These are phyloP conservation scores for Galeopterus variegatus DNA, from an alignment of 2,113 vertebrate genomes.

Conservation along the genomic window DNA sequence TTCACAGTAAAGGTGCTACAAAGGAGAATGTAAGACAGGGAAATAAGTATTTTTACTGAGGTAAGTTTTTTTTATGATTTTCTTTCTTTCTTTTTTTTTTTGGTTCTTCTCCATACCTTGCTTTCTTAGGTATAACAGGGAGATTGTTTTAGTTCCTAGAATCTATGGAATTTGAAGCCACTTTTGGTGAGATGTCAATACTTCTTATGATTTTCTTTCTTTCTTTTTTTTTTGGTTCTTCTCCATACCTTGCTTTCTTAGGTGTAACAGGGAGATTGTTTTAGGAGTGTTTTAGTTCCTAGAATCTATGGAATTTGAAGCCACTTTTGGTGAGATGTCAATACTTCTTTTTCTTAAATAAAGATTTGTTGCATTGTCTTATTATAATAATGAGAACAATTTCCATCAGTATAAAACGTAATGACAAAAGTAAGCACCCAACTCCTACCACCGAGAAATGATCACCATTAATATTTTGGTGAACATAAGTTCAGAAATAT, in stretches of 20 bases:
- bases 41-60: conserved; percentile 77
- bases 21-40: conserved; percentile 76
- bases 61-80: conserved; percentile 77
- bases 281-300: conserved; percentile 3
- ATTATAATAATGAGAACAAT: neutral
- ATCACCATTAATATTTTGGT: neutral
- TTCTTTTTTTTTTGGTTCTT: neutral
- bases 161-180: neutral
- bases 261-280: neutral
- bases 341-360: conserved; percentile 39
- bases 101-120: neutral
- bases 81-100: neutral
- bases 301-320: neutral
- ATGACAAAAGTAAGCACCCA: neutral
- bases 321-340: neutral
- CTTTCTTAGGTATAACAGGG: neutral
- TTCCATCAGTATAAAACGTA: neutral
- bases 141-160: conserved; percentile 3
- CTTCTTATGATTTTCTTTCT: neutral
- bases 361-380: conserved; percentile 16
- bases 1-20: conserved; percentile 87
- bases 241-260: neutral
- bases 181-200: neutral
- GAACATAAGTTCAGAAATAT: conserved; percentile 1
- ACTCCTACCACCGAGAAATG: conserved; percentile 7